These are phyloP conservation scores for Synanthedon formicaeformis DNA, from an alignment of 2,888 invertebrate genomes.

Conservation along the genomic window DNA sequence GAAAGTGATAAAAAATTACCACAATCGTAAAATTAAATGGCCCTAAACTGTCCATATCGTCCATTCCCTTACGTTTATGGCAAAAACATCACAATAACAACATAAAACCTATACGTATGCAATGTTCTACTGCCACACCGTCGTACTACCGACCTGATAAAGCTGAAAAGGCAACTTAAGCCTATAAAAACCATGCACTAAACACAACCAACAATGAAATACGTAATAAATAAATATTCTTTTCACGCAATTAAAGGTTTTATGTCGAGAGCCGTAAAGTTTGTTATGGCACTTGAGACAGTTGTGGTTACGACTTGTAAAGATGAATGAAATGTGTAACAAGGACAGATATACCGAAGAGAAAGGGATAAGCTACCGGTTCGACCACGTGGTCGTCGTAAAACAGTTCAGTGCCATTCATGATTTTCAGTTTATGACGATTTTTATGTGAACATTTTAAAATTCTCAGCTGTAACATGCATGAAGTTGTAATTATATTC, in stretches of 20 bases:
- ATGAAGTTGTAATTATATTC: background rate
- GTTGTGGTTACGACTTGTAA: conserved; percentile 53
- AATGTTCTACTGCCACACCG: conserved; percentile 68
- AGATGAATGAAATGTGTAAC: conserved; percentile 59
- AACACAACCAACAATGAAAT: conserved; percentile 58
- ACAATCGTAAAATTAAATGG: conserved; percentile 47
- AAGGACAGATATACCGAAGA: conserved; percentile 30
- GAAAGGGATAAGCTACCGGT: conserved; percentile 44
- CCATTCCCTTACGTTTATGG: conserved; percentile 61
- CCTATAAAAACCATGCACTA: conserved; percentile 72
- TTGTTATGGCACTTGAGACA: conserved; percentile 59
- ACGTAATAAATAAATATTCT: conserved; percentile 61
- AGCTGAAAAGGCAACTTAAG: conserved; percentile 71
- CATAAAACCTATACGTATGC: conserved; percentile 70
- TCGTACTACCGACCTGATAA: conserved; percentile 67
- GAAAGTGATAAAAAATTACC: conserved; percentile 42
- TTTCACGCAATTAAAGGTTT: conserved; percentile 62
- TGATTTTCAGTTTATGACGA: conserved; percentile 15
- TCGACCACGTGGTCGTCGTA: conserved; percentile 60
- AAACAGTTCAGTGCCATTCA: conserved; percentile 49
- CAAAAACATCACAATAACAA: conserved; percentile 68
- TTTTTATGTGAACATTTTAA: background rate
- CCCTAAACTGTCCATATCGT: conserved; percentile 54
- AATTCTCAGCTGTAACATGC: background rate
- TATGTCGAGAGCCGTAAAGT: conserved; percentile 60